These are phyloP conservation scores for Melipona beecheii DNA, from an alignment of 2,888 invertebrate genomes.

Conservation along the genomic window DNA sequence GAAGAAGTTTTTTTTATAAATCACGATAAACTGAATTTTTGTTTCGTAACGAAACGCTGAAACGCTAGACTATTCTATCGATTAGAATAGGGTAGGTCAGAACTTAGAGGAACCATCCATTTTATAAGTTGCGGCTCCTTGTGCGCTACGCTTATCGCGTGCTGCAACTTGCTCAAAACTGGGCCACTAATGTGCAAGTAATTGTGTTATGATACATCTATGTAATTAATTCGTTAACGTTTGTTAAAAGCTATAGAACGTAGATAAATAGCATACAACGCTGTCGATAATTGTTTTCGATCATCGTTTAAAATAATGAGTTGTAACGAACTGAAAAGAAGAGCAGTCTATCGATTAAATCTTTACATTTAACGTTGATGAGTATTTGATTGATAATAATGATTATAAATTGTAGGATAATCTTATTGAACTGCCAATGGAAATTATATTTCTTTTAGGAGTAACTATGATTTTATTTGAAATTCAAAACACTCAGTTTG, in stretches of 20 bases:
- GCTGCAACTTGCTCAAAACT: constrained; percentile 30
- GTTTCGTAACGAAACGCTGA: neutral
- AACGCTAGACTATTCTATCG: constrained; percentile 20
- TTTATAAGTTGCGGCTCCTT: constrained; percentile 15
- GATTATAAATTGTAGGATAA: neutral
- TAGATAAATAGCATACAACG: neutral
- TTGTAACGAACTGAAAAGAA: neutral
- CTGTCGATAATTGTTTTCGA: neutral
- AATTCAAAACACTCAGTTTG: constrained; percentile 12
- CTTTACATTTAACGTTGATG: neutral
- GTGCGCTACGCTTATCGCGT: constrained; percentile 15
- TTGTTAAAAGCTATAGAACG: neutral
- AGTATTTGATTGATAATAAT: neutral
- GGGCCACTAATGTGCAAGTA: constrained; percentile 35
- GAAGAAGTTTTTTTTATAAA: neutral
- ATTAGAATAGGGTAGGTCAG: constrained; percentile 40
- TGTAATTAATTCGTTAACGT: constrained; percentile 14
- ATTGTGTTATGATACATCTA: neutral
- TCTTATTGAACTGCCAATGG: neutral
- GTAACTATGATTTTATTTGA: neutral
- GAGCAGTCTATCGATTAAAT: neutral
- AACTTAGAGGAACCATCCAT: constrained; percentile 19
- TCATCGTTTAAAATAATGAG: neutral
- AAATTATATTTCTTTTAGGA: neutral
- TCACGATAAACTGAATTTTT: neutral